phyloP scores from a whole-genome alignment of 2,797 vertebrate genomes.

The Falco cherrug region DNA sequence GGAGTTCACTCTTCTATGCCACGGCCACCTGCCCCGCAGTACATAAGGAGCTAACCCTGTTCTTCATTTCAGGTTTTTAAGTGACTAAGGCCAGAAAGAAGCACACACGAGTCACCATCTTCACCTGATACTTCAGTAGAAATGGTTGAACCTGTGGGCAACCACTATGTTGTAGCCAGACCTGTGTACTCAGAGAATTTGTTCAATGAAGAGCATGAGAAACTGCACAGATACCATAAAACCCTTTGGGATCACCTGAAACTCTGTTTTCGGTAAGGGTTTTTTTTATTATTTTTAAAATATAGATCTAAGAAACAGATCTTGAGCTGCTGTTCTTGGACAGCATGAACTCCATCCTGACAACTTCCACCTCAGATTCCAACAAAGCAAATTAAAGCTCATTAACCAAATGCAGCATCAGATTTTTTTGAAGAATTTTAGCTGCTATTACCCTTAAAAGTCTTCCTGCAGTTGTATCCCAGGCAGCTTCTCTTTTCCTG shows the following conservation, averaged over 20 bases:
- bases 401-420: background rate
- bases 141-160: conserved; percentile 82
- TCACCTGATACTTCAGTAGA: background rate
- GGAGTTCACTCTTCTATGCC: conserved; percentile 72
- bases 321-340: background rate
- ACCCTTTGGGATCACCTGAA: conserved; percentile 82
- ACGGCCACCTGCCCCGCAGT: background rate
- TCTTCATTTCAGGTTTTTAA: conserved; percentile 73
- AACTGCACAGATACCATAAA: conserved; percentile 84
- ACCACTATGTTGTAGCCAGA: conserved; percentile 86
- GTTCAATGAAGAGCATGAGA: conserved; percentile 85
- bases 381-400: background rate
- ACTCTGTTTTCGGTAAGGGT: conserved; percentile 85
- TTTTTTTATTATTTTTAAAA: background rate
- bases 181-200: conserved; percentile 87
- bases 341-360: background rate
- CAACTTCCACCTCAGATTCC: background rate
- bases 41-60: conserved; percentile 60
- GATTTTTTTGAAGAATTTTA: background rate
- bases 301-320: background rate
- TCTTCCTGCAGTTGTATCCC: background rate
- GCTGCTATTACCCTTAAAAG: background rate
- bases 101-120: background rate
- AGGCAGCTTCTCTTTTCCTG: background rate
- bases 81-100: conserved; percentile 47